phyloP scores from a whole-genome alignment of 2,888 invertebrate species.

The Calliphora vomitoria region DNA sequence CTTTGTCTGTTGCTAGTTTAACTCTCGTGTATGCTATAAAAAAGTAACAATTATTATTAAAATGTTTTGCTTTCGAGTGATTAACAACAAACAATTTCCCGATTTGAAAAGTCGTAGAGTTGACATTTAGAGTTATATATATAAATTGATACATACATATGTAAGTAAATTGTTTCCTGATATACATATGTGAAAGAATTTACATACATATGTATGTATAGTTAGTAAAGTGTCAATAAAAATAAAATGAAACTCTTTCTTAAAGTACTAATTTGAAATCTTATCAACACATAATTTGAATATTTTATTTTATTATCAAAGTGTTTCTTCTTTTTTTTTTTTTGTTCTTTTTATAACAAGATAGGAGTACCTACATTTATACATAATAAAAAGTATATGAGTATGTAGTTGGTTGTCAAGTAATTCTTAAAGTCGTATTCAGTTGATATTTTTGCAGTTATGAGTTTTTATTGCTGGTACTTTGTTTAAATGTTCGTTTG shows the following conservation, averaged over 20 bases:
- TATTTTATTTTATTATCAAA: constrained; percentile 14
- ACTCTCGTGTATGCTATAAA: too few relatives aligned
- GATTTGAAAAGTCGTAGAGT: too few relatives aligned
- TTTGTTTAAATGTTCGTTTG: constrained; percentile 55
- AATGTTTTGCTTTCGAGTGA: too few relatives aligned
- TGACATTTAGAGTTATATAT: too few relatives aligned
- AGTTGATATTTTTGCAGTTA: constrained; percentile 69
- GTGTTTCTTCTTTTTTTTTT: too few relatives aligned
- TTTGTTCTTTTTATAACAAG: background rate
- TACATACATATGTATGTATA: background rate
- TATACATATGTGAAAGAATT: too few relatives aligned
- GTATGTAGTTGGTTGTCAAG: constrained; percentile 37
- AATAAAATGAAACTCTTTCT: constrained; percentile 24
- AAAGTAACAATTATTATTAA: too few relatives aligned
- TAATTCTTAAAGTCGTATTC: constrained; percentile 54
- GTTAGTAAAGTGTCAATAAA: constrained; percentile 7
- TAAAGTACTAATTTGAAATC: constrained; percentile 57
- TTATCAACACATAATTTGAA: constrained; percentile 62
- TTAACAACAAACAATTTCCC: too few relatives aligned
- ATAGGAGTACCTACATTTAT: background rate
- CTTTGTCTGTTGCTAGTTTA: too few relatives aligned
- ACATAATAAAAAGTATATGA: background rate
- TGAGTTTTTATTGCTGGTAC: constrained; percentile 53
- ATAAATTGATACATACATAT: too few relatives aligned
- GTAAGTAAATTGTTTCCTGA: too few relatives aligned